A percentile compares a stretch with the other conserved stretches of the same genome.
These are phyloP conservation scores for Ardeotis arabs DNA, from an alignment of 2,113 vertebrate genomes.

Conservation along the genomic window DNA sequence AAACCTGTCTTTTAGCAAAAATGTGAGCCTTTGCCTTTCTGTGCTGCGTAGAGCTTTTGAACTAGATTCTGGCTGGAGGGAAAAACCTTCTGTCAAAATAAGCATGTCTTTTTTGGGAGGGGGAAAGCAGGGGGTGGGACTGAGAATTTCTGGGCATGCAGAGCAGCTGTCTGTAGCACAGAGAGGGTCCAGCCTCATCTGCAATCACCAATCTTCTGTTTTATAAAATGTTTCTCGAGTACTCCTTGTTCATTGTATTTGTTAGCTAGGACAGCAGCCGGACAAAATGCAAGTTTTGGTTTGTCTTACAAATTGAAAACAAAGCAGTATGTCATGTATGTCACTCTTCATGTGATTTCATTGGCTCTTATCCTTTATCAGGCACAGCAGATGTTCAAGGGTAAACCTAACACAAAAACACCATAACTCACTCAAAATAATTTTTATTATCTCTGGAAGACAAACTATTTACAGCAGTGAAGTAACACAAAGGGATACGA, in stretches of 20 bases:
- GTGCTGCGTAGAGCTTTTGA: background rate
- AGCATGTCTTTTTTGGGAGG: background rate
- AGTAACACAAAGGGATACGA: slow-evolving; percentile 31
- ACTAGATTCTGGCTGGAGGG: background rate
- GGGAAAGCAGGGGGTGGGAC: fast-evolving
- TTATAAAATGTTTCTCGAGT: background rate
- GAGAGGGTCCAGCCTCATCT: background rate
- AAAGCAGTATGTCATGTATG: background rate
- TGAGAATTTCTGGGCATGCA: background rate
- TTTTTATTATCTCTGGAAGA: slow-evolving; percentile 34
- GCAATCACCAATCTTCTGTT: background rate
- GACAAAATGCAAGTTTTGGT: background rate
- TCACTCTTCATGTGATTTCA: background rate
- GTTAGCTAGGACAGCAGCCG: background rate
- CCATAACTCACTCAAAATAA: background rate
- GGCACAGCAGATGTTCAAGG: slow-evolving; percentile 34
- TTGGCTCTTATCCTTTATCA: slow-evolving; percentile 28
- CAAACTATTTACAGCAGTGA: slow-evolving; percentile 13
- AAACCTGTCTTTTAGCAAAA: background rate
- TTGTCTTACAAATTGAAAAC: background rate
- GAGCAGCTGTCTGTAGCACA: background rate
- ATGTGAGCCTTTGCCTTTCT: background rate
- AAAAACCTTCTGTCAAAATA: background rate
- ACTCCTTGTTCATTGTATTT: background rate
- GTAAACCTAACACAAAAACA: background rate